Base-by-base conservation (phyloP, 2,888 invertebrate species). In the Coecobrya sp. region DNA sequence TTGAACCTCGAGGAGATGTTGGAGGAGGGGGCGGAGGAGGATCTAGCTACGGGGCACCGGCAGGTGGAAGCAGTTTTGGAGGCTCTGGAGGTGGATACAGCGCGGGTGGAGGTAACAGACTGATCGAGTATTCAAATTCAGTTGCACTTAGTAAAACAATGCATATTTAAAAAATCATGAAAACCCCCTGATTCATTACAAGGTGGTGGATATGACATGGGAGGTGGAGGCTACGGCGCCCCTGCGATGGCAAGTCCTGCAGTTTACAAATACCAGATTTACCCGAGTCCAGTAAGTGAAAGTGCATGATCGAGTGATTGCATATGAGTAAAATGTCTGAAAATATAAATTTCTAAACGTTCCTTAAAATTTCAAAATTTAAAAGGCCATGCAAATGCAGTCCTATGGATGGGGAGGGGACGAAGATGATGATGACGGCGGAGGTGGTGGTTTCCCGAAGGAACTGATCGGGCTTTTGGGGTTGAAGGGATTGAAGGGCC, bases 181-280 rank as follows among this genome's bases (percentile, higher is more conserved):
- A 27, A n/a, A n/a, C n/a, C 4, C 4, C n/a, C 1, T 36, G 36
- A 65, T 36, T 11, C 16, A 42, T n/a, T 73, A 2, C n/a, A 42
- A 68, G 88, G 88, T 36, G 79, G 65, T 16, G 89, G 89, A 0
- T 89, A 82, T 25, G 70, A 65, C 36, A 82, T 45, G 52, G 70
- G 82, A 25, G 70, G 87, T 7, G 73, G 73, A 59, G 86, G 89
- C 8, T 87, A 87, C 25, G 89, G 89, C 0, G 84, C 55, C 8
- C 89, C 89, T 36, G 81, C 82, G 19, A 89, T 89, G 89, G 89
- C 89, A 42, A 89, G 84, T 68, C 89, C 89, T 13, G 68, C 65
- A 5, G 82, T 89, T 1, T 89, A 89, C 49, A 89, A 89, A 55
- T 89, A 89, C 55, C 89, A 89, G 49, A 89, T 89, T 22, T 89